A percentile compares a stretch with the other conserved stretches of the same genome.
Conservation (phyloP, 2,113 vertebrate genomes). For the Cryptomyrus ogoouensis region DNA sequence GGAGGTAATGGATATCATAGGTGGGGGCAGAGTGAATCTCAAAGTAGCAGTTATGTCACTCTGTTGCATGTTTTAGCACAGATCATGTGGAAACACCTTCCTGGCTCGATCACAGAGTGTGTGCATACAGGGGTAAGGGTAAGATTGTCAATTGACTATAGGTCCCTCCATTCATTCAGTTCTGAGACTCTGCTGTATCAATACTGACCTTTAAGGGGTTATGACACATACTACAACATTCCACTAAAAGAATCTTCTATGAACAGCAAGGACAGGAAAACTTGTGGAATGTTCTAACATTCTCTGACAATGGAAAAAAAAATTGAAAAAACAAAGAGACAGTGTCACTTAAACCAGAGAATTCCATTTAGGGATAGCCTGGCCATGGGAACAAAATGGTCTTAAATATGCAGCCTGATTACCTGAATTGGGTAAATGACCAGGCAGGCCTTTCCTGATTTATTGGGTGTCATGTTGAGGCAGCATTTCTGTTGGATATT, state of each 20-base stretch:
- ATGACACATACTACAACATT: background rate
- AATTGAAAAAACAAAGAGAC: background rate
- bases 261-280: background rate
- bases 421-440: background rate
- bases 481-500: background rate
- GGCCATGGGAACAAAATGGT: background rate
- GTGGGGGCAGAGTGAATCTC: background rate
- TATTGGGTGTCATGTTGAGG: background rate
- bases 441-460: background rate
- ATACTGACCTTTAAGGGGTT: constrained; percentile 30
- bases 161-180: background rate
- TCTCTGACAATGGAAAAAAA: background rate
- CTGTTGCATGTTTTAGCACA: background rate
- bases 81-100: background rate
- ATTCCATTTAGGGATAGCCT: background rate
- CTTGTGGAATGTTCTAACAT: background rate
- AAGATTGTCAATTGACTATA: background rate
- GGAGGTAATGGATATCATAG: background rate
- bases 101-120: no score
- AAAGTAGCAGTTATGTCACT: background rate
- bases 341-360: background rate
- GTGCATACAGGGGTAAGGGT: background rate
- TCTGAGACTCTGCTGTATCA: background rate
- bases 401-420: background rate
- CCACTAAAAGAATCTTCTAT: background rate